Percentiles rank a stretch among this genome's conserved stretches.
Conservation (phyloP, 2,888 invertebrate genomes). For the Hypsopygia costalis region DNA sequence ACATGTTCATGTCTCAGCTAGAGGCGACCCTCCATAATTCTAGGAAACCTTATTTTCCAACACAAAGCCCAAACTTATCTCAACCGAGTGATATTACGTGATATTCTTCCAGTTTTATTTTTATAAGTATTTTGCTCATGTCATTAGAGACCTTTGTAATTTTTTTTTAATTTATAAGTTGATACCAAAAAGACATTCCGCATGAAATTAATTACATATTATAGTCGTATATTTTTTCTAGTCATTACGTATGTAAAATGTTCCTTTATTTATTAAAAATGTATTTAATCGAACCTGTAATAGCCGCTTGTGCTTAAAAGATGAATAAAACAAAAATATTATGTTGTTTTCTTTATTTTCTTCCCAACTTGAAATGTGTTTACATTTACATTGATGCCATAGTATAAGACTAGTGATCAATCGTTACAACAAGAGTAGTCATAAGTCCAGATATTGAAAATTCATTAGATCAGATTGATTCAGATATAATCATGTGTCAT, state of each 20-base stretch:
- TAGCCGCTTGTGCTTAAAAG: constrained; percentile 7
- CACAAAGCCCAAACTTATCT: not conserved
- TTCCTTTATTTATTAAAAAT: not conserved
- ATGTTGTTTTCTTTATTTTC: not conserved
- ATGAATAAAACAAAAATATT: constrained; percentile 7
- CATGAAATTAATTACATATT: not conserved
- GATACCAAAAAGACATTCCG: constrained; percentile 4
- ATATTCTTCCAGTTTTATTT: constrained; percentile 11
- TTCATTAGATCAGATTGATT: too few species aligned
- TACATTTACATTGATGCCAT: not conserved
- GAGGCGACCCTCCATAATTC: constrained; percentile 36
- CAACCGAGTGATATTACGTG: constrained; percentile 1
- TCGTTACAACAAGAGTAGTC: too few species aligned
- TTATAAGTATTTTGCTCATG: constrained; percentile 4
- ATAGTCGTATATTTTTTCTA: constrained; percentile 12
- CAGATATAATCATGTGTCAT: too few species aligned
- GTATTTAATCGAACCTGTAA: not conserved
- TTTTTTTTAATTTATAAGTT: constrained; percentile 1
- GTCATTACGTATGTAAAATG: constrained; percentile 11
- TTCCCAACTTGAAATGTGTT: not conserved
- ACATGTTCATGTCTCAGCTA: constrained; percentile 56
- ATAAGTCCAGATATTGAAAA: too few species aligned
- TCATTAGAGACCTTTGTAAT: not conserved
- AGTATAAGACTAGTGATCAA: too few species aligned
- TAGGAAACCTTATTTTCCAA: not conserved